Evolutionary conservation across 2,888 invertebrate species (phyloP), one percentile per base, ranked within the genome.

Genomic region (Ethmia dodecea): DNA sequence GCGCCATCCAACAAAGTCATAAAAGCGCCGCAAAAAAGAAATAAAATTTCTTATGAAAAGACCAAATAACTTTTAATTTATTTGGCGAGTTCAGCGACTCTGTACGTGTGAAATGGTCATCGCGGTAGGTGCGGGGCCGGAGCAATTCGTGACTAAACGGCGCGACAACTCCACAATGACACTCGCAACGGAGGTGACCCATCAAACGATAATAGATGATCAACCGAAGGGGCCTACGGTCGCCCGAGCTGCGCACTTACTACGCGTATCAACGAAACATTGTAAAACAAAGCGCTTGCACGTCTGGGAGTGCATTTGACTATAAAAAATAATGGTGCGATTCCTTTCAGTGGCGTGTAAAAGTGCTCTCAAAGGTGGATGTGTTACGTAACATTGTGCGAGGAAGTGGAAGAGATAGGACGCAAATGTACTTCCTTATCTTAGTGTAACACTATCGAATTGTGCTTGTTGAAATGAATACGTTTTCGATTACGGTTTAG

Each of bases 131-230:
- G 22, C 9, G 22, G 22, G 22, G 9, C n/a, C 3, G 22, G 22
- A 8, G 22, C 1, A 22, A n/a, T n/a, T 3, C 20, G 20, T 32
- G 32, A 27, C 26, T 28, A 22, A 32, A 32, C 25, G 28, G 15
- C 24, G 9, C 14, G 10, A 6, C 32, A 32, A 1, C 12, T 13
- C 12, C 71, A 69, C 75, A 71, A 69, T 68, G 65, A 69, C 66
- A 59, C 61, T 61, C 52, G 48, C 61, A 80, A 80, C 84, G 84
- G 84, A 84, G 83, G 66, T 84, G 68, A 72, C 64, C 77, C 64
- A 84, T 84, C 84, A 84, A 77, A 76, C 70, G 66, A 73, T 81
- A 77, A 81, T 79, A 69, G 73, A 71, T 62, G 55, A 71, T 63
- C 64, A 54, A 59, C 53, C 60, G 63, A 66, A 78, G 84, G 83